These are phyloP conservation scores for Puffinus mauretanicus DNA, from an alignment of 2,113 vertebrate species.

Conservation along the genomic window DNA sequence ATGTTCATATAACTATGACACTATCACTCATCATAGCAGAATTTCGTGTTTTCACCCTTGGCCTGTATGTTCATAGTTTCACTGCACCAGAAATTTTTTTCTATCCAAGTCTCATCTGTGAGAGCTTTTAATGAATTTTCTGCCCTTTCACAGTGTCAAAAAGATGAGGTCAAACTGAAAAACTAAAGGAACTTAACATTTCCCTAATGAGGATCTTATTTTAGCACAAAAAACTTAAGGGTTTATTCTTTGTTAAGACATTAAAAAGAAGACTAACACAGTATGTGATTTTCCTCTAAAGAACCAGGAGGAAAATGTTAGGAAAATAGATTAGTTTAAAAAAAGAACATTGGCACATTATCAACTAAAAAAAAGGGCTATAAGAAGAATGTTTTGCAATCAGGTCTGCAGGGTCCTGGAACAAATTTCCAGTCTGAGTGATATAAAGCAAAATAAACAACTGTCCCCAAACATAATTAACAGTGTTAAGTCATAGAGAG, in stretches of 20 bases:
- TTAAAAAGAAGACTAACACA: not conserved
- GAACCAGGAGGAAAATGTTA: not conserved
- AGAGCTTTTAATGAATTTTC: not conserved
- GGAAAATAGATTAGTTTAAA: not conserved
- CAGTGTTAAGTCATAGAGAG: not conserved
- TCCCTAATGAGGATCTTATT: not conserved
- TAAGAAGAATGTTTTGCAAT: not conserved
- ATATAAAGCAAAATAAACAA: not conserved
- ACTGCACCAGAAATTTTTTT: not conserved
- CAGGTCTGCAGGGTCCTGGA: not conserved
- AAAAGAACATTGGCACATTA: not conserved
- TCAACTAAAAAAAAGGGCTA: not conserved
- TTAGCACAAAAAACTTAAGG: not conserved
- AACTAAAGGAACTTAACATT: not conserved
- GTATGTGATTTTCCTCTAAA: not conserved
- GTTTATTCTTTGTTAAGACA: not conserved
- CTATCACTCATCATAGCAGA: not conserved
- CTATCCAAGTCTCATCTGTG: not conserved
- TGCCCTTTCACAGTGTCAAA: not conserved
- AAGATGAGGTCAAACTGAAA: not conserved
- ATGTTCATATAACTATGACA: not conserved
- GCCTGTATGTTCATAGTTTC: not conserved
- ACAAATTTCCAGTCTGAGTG: not conserved
- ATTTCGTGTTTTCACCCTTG: not conserved
- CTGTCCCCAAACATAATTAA: not conserved